A percentile compares a stretch with the other conserved stretches of the same genome.
phyloP scores from a whole-genome alignment of 1,140 invertebrate species.

The Drosophila setifemur region DNA sequence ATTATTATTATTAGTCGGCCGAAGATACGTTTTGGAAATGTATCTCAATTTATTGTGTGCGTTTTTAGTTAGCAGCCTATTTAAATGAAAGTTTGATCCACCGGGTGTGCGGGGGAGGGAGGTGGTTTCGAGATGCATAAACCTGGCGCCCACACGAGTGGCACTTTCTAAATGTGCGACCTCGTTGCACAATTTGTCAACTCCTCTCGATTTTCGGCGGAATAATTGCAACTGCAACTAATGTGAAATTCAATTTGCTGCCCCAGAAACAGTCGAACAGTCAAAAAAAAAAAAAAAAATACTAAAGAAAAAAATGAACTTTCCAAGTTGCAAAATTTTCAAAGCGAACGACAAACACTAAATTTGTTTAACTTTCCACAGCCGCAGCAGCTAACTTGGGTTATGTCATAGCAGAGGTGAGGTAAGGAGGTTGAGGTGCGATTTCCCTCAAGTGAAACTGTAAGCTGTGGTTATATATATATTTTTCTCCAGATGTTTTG shows the following conservation, averaged over 20 bases:
- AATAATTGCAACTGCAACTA: slow-evolving; percentile 54
- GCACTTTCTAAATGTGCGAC: slow-evolving; percentile 51
- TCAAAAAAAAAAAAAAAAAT: not conserved
- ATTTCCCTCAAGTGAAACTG: slow-evolving; percentile 79
- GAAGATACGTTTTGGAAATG: slow-evolving; percentile 34
- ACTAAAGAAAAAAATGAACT: slow-evolving; percentile 41
- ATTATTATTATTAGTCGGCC: slow-evolving; percentile 68
- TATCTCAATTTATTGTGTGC: slow-evolving; percentile 48
- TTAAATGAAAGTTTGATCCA: slow-evolving; percentile 62
- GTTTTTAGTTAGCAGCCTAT: slow-evolving; percentile 55
- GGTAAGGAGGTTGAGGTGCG: slow-evolving; percentile 43
- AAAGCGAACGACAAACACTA: slow-evolving; percentile 57
- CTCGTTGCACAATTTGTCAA: slow-evolving; percentile 61
- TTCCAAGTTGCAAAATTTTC: slow-evolving; percentile 72
- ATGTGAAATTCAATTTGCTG: slow-evolving; percentile 56
- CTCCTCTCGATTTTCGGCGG: slow-evolving; percentile 5
- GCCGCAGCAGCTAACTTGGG: slow-evolving; percentile 14
- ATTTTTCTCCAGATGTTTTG: slow-evolving; percentile 21
- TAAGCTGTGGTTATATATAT: slow-evolving; percentile 54
- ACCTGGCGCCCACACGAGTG: slow-evolving; percentile 13
- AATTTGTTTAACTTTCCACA: slow-evolving; percentile 77
- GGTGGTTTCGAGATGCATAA: not conserved
- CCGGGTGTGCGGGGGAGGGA: not conserved
- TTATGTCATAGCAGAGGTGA: slow-evolving; percentile 69
- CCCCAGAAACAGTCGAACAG: slow-evolving; percentile 30